Percentiles rank a stretch among this genome's conserved stretches.
Conservation (phyloP, 2,888 invertebrate genomes). For the Bellardia bayeri region DNA sequence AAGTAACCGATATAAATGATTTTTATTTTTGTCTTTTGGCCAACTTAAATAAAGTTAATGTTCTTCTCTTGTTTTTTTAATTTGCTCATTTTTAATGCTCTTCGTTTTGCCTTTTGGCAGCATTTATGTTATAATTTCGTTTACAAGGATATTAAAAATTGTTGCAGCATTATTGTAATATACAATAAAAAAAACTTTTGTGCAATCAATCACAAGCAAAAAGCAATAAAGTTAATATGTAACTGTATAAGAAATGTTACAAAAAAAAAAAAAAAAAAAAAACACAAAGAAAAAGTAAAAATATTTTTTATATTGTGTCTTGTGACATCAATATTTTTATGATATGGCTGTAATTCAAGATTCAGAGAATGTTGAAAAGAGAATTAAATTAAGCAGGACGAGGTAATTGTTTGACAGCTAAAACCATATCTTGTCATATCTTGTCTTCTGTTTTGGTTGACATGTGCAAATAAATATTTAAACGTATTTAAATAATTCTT, state of each 20-base stretch:
- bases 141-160: conserved; percentile 67
- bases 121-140: conserved; percentile 64
- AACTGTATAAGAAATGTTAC: neutral
- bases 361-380: neutral
- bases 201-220: conserved; percentile 63
- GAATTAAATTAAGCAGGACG: neutral
- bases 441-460: neutral
- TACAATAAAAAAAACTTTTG: conserved; percentile 56
- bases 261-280: neutral
- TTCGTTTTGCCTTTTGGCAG: conserved; percentile 55
- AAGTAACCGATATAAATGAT: conserved; percentile 19
- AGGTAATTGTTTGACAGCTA: conserved; percentile 8
- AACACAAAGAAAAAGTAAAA: neutral
- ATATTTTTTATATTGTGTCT: conserved; percentile 28
- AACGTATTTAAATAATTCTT: too few species aligned
- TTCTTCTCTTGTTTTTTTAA: neutral
- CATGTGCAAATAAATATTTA: too few species aligned
- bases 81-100: conserved; percentile 8
- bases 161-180: conserved; percentile 42
- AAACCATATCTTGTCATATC: conserved; percentile 13
- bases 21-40: conserved; percentile 46
- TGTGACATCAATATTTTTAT: conserved; percentile 35
- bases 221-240: conserved; percentile 52
- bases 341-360: neutral
- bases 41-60: conserved; percentile 45